Evolutionary conservation across 1,140 invertebrate genomes (phyloP), one percentile per base, ranked within the genome.

Genomic region (Drosophila pallidifrons): DNA sequence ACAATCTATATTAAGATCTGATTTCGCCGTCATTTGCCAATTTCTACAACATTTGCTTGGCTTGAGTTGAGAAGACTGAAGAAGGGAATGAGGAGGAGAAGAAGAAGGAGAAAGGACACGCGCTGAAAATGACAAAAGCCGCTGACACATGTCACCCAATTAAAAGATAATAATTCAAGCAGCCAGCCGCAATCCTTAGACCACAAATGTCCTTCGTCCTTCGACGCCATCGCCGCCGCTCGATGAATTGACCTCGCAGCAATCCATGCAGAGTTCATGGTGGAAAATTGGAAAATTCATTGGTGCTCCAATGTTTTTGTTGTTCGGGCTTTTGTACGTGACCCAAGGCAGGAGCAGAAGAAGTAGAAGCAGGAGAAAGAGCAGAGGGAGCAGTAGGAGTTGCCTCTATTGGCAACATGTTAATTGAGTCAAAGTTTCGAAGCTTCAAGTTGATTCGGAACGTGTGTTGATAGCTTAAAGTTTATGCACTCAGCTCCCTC

Each of bases 371-470:
- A 30, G 51, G 13, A 54, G 15, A 13, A 41, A 38, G 15, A 11
- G 1, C 3, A 6, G 45, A 11, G 16, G 28, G 16, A 8, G 49
- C 25, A 7, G 51, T 5, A 15, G 32, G n/a, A 30, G 55, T 35
- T 25, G 55, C 46, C 25, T 38, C 28, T 47, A 38, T 30, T 25
- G 55, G 46, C 43, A 75, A 80, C 78, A 78, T 80, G 78, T 77
- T 80, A 80, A 80, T 80, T 78, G 78, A 80, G 75, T 80, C 70
- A 74, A 80, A 80, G 75, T 75, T 80, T 72, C 52, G 35, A 54
- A 74, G 75, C 67, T 73, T 59, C 75, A 73, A 77, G 69, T 68
- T 77, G 77, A 80, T 80, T 58, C 75, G 30, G 69, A 73, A 79
- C 75, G 75, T 79, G 65, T 68, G 77, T 59, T 77, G 77, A 77